Evolutionary conservation across 2,797 vertebrate genomes (phyloP).

Genomic region (Macropus fuliginosus): DNA sequence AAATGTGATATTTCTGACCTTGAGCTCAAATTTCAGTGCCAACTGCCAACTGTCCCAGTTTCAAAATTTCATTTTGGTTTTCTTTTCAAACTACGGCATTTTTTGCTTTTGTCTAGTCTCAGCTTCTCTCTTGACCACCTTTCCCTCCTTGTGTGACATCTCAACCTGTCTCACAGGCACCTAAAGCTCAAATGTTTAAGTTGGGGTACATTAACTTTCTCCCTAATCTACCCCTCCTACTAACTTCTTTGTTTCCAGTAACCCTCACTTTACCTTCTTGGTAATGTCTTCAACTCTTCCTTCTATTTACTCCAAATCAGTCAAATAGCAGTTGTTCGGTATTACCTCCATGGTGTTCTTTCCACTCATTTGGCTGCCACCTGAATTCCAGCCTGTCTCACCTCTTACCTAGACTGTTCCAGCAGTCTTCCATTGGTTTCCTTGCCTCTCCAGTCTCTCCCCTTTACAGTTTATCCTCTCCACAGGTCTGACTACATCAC

Average conservation of each 20-base stretch:
- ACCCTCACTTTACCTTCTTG: not conserved
- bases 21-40: not conserved
- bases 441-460: not conserved
- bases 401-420: not conserved
- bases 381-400: not conserved
- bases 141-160: conserved; percentile 4
- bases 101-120: conserved; percentile 30
- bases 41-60: not conserved
- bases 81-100: not conserved
- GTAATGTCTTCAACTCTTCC: not conserved
- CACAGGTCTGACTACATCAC: not conserved
- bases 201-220: not conserved
- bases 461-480: not conserved
- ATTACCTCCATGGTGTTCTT: not conserved
- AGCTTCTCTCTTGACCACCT: not conserved
- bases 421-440: not conserved
- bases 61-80: not conserved
- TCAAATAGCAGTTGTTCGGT: not conserved
- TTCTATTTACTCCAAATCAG: not conserved
- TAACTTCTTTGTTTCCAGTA: not conserved
- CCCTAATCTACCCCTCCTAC: not conserved
- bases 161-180: not conserved
- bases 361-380: not conserved
- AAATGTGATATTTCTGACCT: not conserved
- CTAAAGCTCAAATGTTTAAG: not conserved